Evolutionary conservation across 2,113 vertebrate species (phyloP).

Genomic region (Sturnus vulgaris): DNA sequence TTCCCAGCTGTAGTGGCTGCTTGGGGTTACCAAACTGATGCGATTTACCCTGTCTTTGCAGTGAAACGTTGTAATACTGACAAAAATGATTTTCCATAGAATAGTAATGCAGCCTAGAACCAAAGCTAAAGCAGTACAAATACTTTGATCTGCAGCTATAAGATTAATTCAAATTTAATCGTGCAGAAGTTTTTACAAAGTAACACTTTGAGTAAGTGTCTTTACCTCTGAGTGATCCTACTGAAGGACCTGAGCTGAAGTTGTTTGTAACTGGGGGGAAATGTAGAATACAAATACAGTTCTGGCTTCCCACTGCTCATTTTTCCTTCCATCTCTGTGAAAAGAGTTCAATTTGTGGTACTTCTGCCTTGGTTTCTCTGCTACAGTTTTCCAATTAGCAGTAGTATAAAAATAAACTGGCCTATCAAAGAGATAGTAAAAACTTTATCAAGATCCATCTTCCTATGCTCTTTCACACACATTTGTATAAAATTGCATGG

Average conservation of each 20-base stretch:
- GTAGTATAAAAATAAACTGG: not conserved
- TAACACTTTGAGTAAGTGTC: not conserved
- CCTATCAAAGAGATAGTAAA: not conserved
- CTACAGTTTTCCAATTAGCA: not conserved
- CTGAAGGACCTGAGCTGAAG: not conserved
- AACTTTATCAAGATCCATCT: not conserved
- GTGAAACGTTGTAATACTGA: not conserved
- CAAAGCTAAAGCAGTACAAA: not conserved
- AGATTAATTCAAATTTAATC: not conserved
- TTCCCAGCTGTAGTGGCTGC: not conserved
- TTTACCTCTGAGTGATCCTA: not conserved
- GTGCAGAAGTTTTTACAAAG: not conserved
- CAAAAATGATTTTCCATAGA: not conserved
- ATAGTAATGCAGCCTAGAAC: not conserved
- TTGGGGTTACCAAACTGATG: not conserved
- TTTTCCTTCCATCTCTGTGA: not conserved
- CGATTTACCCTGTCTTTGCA: not conserved
- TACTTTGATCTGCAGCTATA: not conserved
- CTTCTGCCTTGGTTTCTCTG: not conserved
- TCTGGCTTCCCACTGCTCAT: not conserved
- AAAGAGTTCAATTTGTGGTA: not conserved
- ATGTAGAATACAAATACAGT: not conserved
- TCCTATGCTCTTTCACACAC: not conserved
- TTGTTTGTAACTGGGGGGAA: not conserved
- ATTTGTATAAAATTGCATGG: not conserved